Evolutionary conservation across 1,140 invertebrate genomes (phyloP).

Genomic region (Drosophila auraria): DNA sequence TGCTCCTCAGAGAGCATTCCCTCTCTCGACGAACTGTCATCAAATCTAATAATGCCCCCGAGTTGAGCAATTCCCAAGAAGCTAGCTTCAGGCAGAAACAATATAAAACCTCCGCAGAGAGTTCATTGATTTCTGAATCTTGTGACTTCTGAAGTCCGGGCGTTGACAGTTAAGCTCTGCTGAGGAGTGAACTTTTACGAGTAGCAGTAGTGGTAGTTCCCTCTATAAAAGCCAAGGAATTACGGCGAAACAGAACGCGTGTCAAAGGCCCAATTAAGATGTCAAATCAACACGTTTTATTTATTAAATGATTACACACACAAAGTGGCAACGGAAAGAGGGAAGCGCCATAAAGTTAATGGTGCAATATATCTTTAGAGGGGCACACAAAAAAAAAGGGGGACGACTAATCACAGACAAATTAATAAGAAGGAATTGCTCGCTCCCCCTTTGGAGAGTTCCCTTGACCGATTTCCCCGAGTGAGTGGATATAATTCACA

Average conservation of each 20-base stretch:
- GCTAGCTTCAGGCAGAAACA: slow-evolving; percentile 32
- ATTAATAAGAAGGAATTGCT: slow-evolving; percentile 50
- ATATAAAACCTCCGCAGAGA: slow-evolving; percentile 54
- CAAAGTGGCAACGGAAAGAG: slow-evolving; percentile 15
- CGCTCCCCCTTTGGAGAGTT: slow-evolving; percentile 11
- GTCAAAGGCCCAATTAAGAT: slow-evolving; percentile 77
- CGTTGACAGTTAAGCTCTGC: slow-evolving; percentile 41
- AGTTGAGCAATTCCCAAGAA: slow-evolving; percentile 37
- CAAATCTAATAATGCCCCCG: slow-evolving; percentile 71
- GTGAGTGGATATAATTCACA: slow-evolving; percentile 50
- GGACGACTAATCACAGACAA: slow-evolving; percentile 60
- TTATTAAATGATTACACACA: slow-evolving; percentile 75
- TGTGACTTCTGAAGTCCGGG: slow-evolving; percentile 12
- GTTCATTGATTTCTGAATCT: slow-evolving; percentile 75
- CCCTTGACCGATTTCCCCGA: slow-evolving; percentile 50
- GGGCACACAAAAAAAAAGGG: not conserved
- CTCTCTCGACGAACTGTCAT: slow-evolving; percentile 8
- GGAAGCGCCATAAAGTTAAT: slow-evolving; percentile 56
- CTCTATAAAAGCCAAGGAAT: slow-evolving; percentile 7
- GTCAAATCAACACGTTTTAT: slow-evolving; percentile 78
- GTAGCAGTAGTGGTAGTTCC: slow-evolving; percentile 16
- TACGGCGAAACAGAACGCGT: slow-evolving; percentile 36
- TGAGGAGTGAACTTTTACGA: slow-evolving; percentile 29
- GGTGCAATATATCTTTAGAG: slow-evolving; percentile 18
- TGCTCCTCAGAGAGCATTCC: not conserved